These are phyloP conservation scores for Tragulus kanchil DNA, from an alignment of 2,113 vertebrate genomes.

Conservation along the genomic window DNA sequence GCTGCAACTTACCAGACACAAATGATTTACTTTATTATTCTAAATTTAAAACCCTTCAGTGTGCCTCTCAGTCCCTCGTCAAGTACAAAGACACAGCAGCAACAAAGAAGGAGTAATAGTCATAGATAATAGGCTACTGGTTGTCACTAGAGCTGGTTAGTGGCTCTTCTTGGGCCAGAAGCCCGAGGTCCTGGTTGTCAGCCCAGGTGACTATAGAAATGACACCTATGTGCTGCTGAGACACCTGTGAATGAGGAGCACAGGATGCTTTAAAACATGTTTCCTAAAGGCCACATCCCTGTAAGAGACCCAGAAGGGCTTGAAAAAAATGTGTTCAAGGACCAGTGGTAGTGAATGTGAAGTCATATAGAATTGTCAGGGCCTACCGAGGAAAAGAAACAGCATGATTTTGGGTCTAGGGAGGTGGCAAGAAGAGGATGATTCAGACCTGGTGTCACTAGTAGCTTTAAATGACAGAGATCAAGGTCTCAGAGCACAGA, in stretches of 20 bases:
- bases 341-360: background rate
- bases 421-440: background rate
- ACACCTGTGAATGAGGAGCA: background rate
- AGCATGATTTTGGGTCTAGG: background rate
- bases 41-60: background rate
- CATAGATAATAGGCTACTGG: background rate
- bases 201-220: background rate
- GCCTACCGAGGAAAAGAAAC: background rate
- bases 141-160: background rate
- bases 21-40: background rate
- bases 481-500: background rate
- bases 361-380: rapidly evolving
- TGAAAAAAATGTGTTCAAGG: background rate
- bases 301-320: background rate
- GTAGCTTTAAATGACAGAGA: background rate
- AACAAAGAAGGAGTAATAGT: background rate
- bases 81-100: background rate
- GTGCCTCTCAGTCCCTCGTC: background rate
- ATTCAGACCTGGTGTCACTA: background rate
- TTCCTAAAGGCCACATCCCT: background rate
- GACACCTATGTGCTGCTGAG: background rate
- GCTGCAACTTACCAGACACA: background rate
- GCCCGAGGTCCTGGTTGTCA: background rate
- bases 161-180: background rate
- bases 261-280: background rate